Evolutionary conservation across 2,113 vertebrate genomes (phyloP).

Genomic region (Bostrychus sinensis): DNA sequence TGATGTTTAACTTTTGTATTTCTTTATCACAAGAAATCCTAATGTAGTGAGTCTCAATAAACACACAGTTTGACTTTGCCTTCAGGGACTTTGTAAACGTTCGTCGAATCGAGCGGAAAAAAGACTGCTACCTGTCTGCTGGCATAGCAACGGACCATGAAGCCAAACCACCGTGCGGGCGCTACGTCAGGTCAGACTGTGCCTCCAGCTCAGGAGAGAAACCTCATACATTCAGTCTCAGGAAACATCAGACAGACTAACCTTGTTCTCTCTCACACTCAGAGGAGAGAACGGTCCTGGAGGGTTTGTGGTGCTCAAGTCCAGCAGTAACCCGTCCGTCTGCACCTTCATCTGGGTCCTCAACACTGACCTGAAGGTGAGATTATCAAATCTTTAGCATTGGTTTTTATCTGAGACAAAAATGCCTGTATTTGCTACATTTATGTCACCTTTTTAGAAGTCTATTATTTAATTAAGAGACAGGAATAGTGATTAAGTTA

Average conservation of each 20-base stretch:
- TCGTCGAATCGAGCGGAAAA: constrained; percentile 89
- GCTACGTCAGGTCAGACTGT: constrained; percentile 87
- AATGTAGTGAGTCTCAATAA: no score
- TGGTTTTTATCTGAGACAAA: no score
- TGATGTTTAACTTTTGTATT: no score
- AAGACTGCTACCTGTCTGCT: constrained; percentile 90
- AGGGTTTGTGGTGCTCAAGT: constrained; percentile 92
- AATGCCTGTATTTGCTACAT: background rate
- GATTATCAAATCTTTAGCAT: background rate
- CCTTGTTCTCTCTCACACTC: background rate
- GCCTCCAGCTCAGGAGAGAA: background rate
- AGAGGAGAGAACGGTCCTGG: constrained; percentile 97
- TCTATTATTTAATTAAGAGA: no score
- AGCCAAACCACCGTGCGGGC: constrained; percentile 84
- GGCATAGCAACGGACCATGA: constrained; percentile 89
- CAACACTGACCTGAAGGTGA: constrained; percentile 96
- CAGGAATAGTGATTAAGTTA: no score
- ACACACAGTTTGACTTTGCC: constrained; percentile 10
- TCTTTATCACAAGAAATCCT: no score
- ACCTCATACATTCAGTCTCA: background rate
- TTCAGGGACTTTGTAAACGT: constrained; percentile 95
- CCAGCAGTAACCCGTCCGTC: constrained; percentile 85
- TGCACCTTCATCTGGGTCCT: constrained; percentile 98
- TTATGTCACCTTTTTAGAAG: no score
- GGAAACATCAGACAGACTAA: background rate